Evolutionary conservation across 92 coral and sea anemone genomes (phyloP), one percentile per base, ranked within the genome.

Genomic region (Porites cylindrica): DNA sequence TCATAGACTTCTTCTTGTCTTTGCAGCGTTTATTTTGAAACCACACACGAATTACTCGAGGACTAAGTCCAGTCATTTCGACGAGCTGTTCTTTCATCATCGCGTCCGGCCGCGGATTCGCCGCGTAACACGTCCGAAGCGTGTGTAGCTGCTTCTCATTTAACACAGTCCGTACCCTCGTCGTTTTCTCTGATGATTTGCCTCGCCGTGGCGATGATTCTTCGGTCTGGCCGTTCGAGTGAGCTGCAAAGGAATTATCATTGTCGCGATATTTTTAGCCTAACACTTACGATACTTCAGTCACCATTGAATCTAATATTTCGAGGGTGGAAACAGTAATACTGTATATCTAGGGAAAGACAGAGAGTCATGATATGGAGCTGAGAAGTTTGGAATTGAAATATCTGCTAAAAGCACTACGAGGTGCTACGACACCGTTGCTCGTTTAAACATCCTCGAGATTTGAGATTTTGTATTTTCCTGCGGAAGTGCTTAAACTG

Each of bases 51-150:
- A 97, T 97, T 18, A 97, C 99, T 70, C 99, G 91, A 75, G 99
- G 98, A 82, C 99, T 97, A 12, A 97, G 84, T 14, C 98, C 98
- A 18, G 99, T 97, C 99, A 97, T 97, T 86, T 97, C 99, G 17
- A 97, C 99, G 4, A 97, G 92, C 84, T 97, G 99, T 80, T 97
- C 99, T 60, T 97, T 97, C 99, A 97, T 96, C 99, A 97, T 97
- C 8, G 99, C 99, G 80, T 97, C 99, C 3, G 99, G 99, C n/a
- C 99, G 92, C 13, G 99, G 99, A 70, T 97, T 97, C 21, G 99
- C 98, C 61, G 94, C 95, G 68, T 97, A 97, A 61, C 99, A 97
- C 13, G 99, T 95, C 69, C 99, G 90, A 58, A 97, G 86, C 10
- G 99, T 97, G 77, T 97, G 99, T 47, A 97, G 89, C 82, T 97